Percentiles rank a stretch among this genome's conserved stretches.
Evolutionary conservation across 1,140 invertebrate species (phyloP).

Genomic region (Apis laboriosa): DNA sequence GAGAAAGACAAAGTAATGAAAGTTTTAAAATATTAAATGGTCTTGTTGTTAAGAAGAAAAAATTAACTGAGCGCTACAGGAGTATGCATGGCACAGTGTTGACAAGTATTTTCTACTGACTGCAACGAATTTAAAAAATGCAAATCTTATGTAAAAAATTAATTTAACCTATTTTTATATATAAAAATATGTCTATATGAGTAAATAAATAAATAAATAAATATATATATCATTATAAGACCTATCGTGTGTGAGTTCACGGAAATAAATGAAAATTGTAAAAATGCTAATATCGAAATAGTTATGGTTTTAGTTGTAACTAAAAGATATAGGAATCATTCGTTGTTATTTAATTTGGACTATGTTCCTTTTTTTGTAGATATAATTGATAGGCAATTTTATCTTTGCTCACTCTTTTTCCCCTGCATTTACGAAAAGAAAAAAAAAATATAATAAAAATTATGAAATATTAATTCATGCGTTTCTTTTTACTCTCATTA

Average conservation of each 20-base stretch:
- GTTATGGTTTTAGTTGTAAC: slow-evolving; percentile 30
- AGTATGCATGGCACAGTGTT: slow-evolving; percentile 53
- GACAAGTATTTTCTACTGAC: slow-evolving; percentile 31
- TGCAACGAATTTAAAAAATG: slow-evolving; percentile 32
- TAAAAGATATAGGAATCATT: slow-evolving; percentile 43
- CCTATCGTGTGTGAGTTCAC: slow-evolving; percentile 34
- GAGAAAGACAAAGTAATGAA: not conserved
- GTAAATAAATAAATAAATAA: slow-evolving; percentile 6
- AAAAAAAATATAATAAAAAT: slow-evolving; percentile 53
- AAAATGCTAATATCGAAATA: slow-evolving; percentile 23
- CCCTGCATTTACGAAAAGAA: slow-evolving; percentile 32
- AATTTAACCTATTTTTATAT: slow-evolving; percentile 30
- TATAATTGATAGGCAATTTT: slow-evolving; percentile 41
- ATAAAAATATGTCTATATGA: slow-evolving; percentile 26
- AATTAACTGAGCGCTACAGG: not conserved
- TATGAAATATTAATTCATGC: slow-evolving; percentile 48
- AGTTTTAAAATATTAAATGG: not conserved
- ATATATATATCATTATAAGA: slow-evolving; percentile 12
- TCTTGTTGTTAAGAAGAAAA: not conserved
- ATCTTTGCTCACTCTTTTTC: slow-evolving; percentile 25
- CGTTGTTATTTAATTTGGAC: slow-evolving; percentile 27
- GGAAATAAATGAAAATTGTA: slow-evolving; percentile 23
- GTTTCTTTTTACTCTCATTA: slow-evolving; percentile 35
- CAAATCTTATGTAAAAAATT: slow-evolving; percentile 16
- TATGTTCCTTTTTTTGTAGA: slow-evolving; percentile 27